Base-by-base conservation (phyloP, 2,113 vertebrate species). In the Ceuthmochares aereus region DNA sequence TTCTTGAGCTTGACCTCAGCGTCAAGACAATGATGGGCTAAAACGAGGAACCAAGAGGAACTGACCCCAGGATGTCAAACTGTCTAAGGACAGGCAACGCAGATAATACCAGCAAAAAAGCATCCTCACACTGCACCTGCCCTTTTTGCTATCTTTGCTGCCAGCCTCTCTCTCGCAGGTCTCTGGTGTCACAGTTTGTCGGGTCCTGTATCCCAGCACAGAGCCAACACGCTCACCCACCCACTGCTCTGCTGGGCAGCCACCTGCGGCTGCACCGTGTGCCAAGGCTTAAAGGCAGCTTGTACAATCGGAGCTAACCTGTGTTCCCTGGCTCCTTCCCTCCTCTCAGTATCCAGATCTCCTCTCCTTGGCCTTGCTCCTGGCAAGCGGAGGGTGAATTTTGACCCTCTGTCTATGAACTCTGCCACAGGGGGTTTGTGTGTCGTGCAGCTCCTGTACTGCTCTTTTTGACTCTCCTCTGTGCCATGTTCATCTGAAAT, bases 391-490 rank as follows among this genome's bases (percentile, higher is more conserved):
- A 79, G 25, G 19, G 34, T 72, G 37, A 91, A 55, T 83, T 76
- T 86, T 66, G 73, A 80, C 1, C 1, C 25, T 14, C 47, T 87
- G 37, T 54, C 63, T 32, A 11, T 1, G 29, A 87, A 36, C 23
- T 93, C 30, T 91, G 40, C 34, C 59, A 64, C 25, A 76, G 83
- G 67, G 76, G 14, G 26, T 87, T 40, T 43, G 77, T 56, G 36
- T 37, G 51, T 19, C 0, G 0, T 26, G 30, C n/a, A 40, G 43
- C 63, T 73, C 27, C 43, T 51, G 23, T 16, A 54, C 45, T 58
- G 45, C 34, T 36, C 16, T 8, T 52, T 89, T 54, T 81, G 47
- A 34, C 16, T 32, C 30, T 27, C 20, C 58, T 58, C 45, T 84
- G 60, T 14, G 7, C 14, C 36, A 37, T 2, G 3, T 42, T 66